Conservation (phyloP, 2,113 vertebrate genomes). For the Festucalex cinctus region DNA sequence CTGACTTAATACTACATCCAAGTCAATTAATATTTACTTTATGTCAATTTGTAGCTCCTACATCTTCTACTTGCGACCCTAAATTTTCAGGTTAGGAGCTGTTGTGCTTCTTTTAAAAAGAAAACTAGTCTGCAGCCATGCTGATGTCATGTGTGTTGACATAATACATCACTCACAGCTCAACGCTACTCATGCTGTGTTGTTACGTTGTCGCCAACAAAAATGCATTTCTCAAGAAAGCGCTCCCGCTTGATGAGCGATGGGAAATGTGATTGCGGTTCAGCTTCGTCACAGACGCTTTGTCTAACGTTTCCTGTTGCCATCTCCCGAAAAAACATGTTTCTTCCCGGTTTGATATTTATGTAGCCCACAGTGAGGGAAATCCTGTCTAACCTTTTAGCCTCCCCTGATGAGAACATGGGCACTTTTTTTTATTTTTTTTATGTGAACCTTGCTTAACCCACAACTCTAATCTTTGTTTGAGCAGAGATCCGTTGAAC, state of each 20-base stretch:
- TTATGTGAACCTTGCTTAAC: slow-evolving; percentile 34
- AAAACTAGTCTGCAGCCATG: background rate
- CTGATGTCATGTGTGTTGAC: background rate
- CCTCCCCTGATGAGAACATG: slow-evolving; percentile 42
- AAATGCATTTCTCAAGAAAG: slow-evolving; percentile 38
- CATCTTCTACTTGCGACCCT: too few species aligned
- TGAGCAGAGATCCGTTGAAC: slow-evolving; percentile 29
- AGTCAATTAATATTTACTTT: too few species aligned
- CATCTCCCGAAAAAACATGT: slow-evolving; percentile 53
- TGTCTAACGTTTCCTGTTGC: slow-evolving; percentile 58
- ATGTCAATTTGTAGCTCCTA: too few species aligned
- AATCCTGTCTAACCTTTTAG: slow-evolving; percentile 61
- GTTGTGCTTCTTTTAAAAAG: too few species aligned
- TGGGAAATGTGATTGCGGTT: slow-evolving; percentile 51
- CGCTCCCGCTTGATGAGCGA: slow-evolving; percentile 37
- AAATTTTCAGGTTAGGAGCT: too few species aligned
- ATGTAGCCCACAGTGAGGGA: slow-evolving; percentile 46
- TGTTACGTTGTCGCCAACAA: slow-evolving; percentile 15
- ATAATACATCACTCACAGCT: background rate
- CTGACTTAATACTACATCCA: too few species aligned
- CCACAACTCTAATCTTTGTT: slow-evolving; percentile 39
- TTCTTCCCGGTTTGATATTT: slow-evolving; percentile 60
- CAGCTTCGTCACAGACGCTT: slow-evolving; percentile 50
- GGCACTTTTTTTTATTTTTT: slow-evolving; percentile 40
- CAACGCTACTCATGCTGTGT: background rate